Evolutionary conservation across 2,888 invertebrate genomes (phyloP), one percentile per base, ranked within the genome.

Genomic region (Lordiphosa andalusiaca): DNA sequence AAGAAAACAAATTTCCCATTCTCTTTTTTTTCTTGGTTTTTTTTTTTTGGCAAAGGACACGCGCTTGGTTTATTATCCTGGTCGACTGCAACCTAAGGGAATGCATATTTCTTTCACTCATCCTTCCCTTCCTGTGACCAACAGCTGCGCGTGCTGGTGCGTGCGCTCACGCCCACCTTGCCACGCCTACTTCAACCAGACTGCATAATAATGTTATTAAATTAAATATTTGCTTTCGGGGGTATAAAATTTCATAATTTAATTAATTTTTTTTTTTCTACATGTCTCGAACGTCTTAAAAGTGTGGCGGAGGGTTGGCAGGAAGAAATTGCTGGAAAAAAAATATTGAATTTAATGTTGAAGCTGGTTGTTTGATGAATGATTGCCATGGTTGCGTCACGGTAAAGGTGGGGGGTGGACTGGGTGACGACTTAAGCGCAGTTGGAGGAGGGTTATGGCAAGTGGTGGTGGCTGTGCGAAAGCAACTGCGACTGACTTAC

Each of bases 141-240:
- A 37, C 25, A 33, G 46, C 58, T 48, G 50, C 47, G 52, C 53
- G 61, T 62, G 63, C 63, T 48, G 54, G 61, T 62, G 63, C 61
- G 61, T 62, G 54, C 39, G 47, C 33, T 30, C 54, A 62, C 61
- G 52, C 67, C 51, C 67, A 51, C 48, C 44, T 58, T 48, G 50
- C 48, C 48, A 47, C 55, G 37, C 40, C 49, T 53, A 25, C 53
- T 10, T 21, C 6, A 59, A 33, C 53, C 53, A 63, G 55, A 66
- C 69, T 73, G 84, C 84, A 83, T 78, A 83, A 78, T 83, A 84
- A 81, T 84, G 81, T 81, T 84, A 84, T 84, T 77, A 80, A 84
- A 80, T 84, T 82, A 74, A 84, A 80, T 80, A 84, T 80, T 80
- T 77, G 82, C 84, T 78, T 74, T 62, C 21, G 47, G 63, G 80